These are phyloP conservation scores for Pomacea maculata DNA, from an alignment of 1,140 invertebrate species.

Conservation along the genomic window DNA sequence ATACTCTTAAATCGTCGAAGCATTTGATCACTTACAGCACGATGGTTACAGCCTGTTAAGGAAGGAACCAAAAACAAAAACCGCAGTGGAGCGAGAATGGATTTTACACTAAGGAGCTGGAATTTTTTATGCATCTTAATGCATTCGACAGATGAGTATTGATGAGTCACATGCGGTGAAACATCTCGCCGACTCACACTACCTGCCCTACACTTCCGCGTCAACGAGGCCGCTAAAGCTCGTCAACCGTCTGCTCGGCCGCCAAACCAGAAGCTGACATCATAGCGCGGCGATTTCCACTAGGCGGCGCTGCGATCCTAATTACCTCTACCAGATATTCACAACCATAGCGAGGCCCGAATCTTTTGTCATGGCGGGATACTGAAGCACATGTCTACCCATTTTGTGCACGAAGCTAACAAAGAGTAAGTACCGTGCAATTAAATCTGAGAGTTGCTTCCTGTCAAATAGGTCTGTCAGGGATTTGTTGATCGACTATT, in stretches of 20 bases:
- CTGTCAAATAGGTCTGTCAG: too few species aligned
- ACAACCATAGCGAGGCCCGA: constrained; percentile 42
- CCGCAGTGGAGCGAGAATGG: too few species aligned
- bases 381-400: constrained; percentile 43
- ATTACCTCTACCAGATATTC: constrained; percentile 42
- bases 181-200: not conserved
- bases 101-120: too few species aligned
- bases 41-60: too few species aligned
- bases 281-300: constrained; percentile 4
- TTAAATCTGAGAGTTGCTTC: too few species aligned
- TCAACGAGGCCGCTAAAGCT: not conserved
- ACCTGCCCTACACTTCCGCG: constrained; percentile 12
- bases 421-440: constrained; percentile 27
- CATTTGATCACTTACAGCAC: too few species aligned
- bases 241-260: constrained; percentile 3
- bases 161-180: constrained; percentile 14
- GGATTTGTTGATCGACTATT: too few species aligned
- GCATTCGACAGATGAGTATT: constrained; percentile 17
- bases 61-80: too few species aligned
- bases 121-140: constrained; percentile 3
- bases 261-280: constrained; percentile 16
- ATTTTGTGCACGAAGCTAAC: constrained; percentile 21
- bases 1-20: too few species aligned
- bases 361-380: constrained; percentile 41
- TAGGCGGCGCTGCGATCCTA: constrained; percentile 38